Base-by-base conservation (phyloP, 2,888 invertebrate species). In the Eupithecia tripunctaria region DNA sequence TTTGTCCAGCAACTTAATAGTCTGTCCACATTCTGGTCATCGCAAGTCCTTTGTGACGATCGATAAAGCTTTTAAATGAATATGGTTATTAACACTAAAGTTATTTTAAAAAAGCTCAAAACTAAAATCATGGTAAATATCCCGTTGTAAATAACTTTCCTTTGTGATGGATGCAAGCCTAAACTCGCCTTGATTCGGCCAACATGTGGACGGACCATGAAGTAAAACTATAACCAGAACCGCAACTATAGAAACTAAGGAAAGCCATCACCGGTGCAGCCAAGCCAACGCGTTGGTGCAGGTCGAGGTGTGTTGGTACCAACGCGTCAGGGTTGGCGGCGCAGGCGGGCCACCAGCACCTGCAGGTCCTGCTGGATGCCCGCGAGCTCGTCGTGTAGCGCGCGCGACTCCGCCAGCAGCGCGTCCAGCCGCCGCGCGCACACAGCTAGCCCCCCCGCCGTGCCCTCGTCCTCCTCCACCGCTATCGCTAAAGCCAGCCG, bases 351-450 rank as follows among this genome's bases (percentile, higher is more conserved):
- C 78, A 90, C 92, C 89, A 94, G 94, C 94, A 95, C 95, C 93
- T 95, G 94, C 86, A 95, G 90, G 90, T 94, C 94, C 76, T 90
- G 88, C 80, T 93, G 92, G 84, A 94, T 94, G 83, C 88, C 92
- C 14, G 92, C 91, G 84, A 95, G 86, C 88, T 94, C 92, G 79
- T 84, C 88, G 88, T 93, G 94, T 80, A 95, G 88, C 72, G 86
- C 88, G 29, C 93, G 86, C 14, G 94, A 93, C 86, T 94, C 94
- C 64, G 88, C 91, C 81, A 94, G 88, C 86, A 95, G 85, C 76
- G 88, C 89, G 85, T 92, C 93, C 81, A 94, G 84, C 62, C 88
- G 86, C 68, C 92, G 84, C 79, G 92, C 92, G 29, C 62, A 62
- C 3, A 27, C 7, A 27, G 94, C 93, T 67, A 89, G 87, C 3